Evolutionary conservation across 2,797 vertebrate species (phyloP).

Genomic region (Ambastaia sidthimunki): DNA sequence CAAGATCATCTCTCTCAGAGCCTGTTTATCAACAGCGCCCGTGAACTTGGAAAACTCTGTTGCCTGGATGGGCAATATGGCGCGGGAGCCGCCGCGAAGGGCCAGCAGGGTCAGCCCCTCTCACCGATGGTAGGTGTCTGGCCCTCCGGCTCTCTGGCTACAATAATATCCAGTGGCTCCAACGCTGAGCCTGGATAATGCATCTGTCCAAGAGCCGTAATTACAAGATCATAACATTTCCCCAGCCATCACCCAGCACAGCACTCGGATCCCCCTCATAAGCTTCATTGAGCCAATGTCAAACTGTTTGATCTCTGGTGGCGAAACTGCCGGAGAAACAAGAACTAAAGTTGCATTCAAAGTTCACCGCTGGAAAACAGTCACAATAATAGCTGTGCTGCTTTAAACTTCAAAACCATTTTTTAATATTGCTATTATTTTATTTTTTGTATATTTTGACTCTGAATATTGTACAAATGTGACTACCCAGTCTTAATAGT

Average conservation of each 20-base stretch:
- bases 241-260: conserved; percentile 80
- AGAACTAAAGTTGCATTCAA: not conserved
- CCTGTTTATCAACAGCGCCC: conserved; percentile 46
- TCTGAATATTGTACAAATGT: not conserved
- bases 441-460: not conserved
- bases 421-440: conserved; percentile 1
- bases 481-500: not conserved
- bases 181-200: conserved; percentile 89
- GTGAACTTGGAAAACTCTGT: conserved; percentile 74
- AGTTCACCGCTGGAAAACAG: conserved; percentile 10
- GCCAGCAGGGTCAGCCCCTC: conserved; percentile 76
- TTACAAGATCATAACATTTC: conserved; percentile 89
- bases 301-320: conserved; percentile 86
- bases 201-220: conserved; percentile 90
- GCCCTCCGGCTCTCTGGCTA: conserved; percentile 82
- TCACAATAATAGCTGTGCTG: not conserved
- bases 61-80: conserved; percentile 74
- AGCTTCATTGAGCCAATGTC: conserved; percentile 81
- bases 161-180: conserved; percentile 93
- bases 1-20: conserved; percentile 28
- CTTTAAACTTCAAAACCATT: not conserved
- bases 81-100: conserved; percentile 72
- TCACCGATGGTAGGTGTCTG: conserved; percentile 80
- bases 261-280: conserved; percentile 77
- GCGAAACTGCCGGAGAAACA: conserved; percentile 79